Evolutionary conservation across 2,797 vertebrate species (phyloP).

Genomic region (Adrianichthys oophorus): DNA sequence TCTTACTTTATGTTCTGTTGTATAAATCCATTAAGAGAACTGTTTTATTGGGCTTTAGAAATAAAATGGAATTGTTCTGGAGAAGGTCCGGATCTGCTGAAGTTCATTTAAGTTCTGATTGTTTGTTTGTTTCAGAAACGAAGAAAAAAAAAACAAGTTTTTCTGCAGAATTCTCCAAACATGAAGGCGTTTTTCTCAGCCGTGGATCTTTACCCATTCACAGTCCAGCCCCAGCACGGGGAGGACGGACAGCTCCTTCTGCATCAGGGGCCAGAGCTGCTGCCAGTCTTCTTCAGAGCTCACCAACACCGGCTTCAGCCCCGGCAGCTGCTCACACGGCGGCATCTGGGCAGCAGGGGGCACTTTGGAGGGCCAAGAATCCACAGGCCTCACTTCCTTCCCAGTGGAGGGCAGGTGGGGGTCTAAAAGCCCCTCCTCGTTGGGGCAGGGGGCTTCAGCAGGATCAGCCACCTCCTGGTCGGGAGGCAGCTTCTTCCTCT

Average conservation of each 20-base stretch:
- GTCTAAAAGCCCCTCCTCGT: constrained; percentile 15
- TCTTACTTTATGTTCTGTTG: no score
- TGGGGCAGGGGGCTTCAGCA: constrained; percentile 15
- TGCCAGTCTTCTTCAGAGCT: constrained; percentile 86
- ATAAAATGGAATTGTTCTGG: no score
- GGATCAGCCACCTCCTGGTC: constrained; percentile 45
- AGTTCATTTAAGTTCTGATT: no score
- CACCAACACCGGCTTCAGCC: constrained; percentile 80
- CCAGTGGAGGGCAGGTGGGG: neutral
- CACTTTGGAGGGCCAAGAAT: neutral
- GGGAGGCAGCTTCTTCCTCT: constrained; percentile 72
- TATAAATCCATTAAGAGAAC: no score
- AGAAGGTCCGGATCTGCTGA: no score
- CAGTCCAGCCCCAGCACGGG: constrained; percentile 95
- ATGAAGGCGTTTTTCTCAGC: constrained; percentile 63
- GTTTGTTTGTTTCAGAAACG: neutral
- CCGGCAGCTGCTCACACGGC: constrained; percentile 75
- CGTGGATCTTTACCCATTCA: constrained; percentile 90
- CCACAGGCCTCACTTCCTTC: constrained; percentile 12
- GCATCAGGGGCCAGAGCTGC: constrained; percentile 81
- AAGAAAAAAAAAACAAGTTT: neutral
- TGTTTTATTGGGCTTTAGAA: no score
- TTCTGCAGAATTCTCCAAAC: neutral
- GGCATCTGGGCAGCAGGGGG: constrained; percentile 46
- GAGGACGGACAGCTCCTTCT: constrained; percentile 80